Percentiles rank a stretch among this genome's conserved stretches.
Evolutionary conservation across 2,113 vertebrate species (phyloP).

Genomic region (Alethe castanea): DNA sequence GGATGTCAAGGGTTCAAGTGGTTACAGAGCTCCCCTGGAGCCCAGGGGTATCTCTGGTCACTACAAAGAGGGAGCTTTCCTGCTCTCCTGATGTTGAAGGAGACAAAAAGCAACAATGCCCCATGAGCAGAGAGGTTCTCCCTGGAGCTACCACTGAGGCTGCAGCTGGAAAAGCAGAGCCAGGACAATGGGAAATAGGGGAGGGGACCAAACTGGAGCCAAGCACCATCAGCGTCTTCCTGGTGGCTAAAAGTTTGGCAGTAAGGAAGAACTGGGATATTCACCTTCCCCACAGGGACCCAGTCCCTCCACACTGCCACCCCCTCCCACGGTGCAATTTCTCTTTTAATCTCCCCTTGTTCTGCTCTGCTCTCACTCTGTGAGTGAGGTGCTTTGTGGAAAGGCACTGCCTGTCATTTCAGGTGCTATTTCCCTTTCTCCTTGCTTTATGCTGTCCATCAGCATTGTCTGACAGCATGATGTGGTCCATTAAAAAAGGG

Average conservation of each 20-base stretch:
- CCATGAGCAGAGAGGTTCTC: rapidly evolving
- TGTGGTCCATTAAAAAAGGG: background rate
- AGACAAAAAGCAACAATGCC: rapidly evolving
- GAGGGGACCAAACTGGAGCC: background rate
- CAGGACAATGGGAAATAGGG: background rate
- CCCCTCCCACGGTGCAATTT: background rate
- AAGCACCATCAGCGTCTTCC: background rate
- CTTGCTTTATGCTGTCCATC: background rate
- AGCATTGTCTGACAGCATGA: rapidly evolving
- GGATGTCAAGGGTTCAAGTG: background rate
- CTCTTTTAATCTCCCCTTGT: background rate
- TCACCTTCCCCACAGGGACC: background rate
- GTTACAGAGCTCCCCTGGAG: background rate
- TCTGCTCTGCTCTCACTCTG: background rate
- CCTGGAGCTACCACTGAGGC: rapidly evolving
- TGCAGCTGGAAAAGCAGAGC: background rate
- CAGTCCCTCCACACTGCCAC: background rate
- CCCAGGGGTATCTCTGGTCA: background rate
- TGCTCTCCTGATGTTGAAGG: background rate
- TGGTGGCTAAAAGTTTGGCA: background rate
- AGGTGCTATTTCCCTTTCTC: background rate
- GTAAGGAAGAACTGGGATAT: background rate
- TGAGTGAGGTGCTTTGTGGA: background rate
- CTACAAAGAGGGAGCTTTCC: background rate
- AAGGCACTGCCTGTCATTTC: background rate